Percentiles rank a stretch among this genome's conserved stretches.
Conservation (phyloP, 37 sponge, comb jelly and placozoan genomes). For the Ianthella basta region DNA sequence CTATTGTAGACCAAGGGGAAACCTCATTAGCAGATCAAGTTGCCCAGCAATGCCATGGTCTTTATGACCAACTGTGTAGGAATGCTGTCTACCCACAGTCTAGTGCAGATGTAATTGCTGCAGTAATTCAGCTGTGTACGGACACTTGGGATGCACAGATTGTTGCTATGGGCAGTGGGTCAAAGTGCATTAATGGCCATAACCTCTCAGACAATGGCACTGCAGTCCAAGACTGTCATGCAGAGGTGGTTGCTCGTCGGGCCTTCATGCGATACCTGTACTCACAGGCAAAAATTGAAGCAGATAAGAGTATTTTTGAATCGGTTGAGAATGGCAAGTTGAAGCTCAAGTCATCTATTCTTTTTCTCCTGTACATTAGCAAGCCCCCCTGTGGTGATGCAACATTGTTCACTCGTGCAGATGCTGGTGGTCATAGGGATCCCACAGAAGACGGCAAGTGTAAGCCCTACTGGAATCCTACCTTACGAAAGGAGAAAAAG, state of each 20-base stretch:
- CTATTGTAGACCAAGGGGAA: too few relatives aligned
- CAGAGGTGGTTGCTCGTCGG: slow-evolving; percentile 15
- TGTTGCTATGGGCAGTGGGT: slow-evolving; percentile 13
- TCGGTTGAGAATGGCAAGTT: background rate
- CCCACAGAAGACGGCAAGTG: background rate
- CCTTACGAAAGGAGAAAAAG: background rate
- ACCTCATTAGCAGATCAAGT: background rate
- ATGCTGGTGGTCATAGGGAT: background rate
- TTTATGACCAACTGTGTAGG: background rate
- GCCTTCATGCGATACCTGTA: slow-evolving; percentile 20
- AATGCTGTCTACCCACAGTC: background rate
- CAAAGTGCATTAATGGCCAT: background rate
- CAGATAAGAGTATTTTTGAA: background rate
- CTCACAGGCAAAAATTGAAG: background rate
- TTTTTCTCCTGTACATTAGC: slow-evolving; percentile 11
- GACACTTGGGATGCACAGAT: background rate
- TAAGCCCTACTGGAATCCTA: background rate
- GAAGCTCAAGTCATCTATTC: background rate
- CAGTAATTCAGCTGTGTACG: background rate
- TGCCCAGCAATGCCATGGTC: background rate
- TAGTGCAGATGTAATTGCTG: slow-evolving; percentile 20
- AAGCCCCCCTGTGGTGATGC: slow-evolving; percentile 34
- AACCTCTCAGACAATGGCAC: background rate
- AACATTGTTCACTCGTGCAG: background rate
- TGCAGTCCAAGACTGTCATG: slow-evolving; percentile 14